These are phyloP conservation scores for Hedya salicella DNA, from an alignment of 2,888 invertebrate species.

Conservation along the genomic window DNA sequence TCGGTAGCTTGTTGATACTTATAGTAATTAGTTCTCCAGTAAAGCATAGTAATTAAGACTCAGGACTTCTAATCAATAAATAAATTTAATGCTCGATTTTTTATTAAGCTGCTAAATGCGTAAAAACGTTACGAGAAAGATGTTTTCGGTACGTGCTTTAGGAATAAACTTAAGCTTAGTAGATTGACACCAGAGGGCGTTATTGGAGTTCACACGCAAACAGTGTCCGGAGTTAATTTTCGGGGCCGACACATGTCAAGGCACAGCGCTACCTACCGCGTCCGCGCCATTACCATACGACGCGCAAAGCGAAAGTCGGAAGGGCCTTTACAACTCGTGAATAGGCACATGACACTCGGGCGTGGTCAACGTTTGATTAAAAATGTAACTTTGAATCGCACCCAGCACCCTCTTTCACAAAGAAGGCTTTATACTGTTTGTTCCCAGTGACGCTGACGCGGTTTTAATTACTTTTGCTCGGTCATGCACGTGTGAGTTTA, in stretches of 20 bases:
- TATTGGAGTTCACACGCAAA: slow-evolving; percentile 50
- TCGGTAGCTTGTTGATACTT: not conserved
- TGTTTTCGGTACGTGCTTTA: not conserved
- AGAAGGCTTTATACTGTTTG: slow-evolving; percentile 63
- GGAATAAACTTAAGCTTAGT: slow-evolving; percentile 11
- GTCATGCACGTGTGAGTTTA: slow-evolving; percentile 67
- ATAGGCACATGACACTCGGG: slow-evolving; percentile 71
- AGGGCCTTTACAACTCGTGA: slow-evolving; percentile 75
- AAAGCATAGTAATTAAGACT: slow-evolving; percentile 1
- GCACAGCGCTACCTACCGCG: slow-evolving; percentile 68
- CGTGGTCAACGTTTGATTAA: slow-evolving; percentile 80
- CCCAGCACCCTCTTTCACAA: slow-evolving; percentile 63
- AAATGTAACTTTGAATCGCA: slow-evolving; percentile 69
- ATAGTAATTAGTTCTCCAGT: slow-evolving; percentile 16
- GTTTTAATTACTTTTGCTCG: slow-evolving; percentile 74
- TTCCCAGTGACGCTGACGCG: slow-evolving; percentile 62
- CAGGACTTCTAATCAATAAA: not conserved
- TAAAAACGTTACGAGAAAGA: not conserved
- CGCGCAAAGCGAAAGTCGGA: slow-evolving; percentile 69
- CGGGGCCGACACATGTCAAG: slow-evolving; percentile 76
- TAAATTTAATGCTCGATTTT: too few species aligned
- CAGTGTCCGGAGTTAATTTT: slow-evolving; percentile 74
- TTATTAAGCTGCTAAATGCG: too few species aligned
- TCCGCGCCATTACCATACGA: slow-evolving; percentile 77
- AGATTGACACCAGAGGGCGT: slow-evolving; percentile 18